Base-by-base conservation (phyloP, 2,113 vertebrate species). In the Crotalus helleri region DNA sequence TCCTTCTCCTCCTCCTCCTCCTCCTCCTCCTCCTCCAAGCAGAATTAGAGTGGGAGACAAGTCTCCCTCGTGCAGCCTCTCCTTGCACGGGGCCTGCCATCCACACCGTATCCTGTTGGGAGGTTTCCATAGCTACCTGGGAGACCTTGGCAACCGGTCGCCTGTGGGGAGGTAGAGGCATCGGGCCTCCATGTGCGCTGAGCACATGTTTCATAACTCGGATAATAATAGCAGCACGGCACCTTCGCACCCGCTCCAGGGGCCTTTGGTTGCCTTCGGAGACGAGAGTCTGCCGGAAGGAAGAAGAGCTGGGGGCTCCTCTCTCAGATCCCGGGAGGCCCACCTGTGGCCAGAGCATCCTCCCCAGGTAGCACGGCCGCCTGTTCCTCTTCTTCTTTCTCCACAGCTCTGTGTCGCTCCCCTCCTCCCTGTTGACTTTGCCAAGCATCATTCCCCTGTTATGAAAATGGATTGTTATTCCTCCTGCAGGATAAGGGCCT, bases 81-180 rank as follows among this genome's bases (percentile, higher is more conserved):
- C 94, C 90, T 94, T n/a, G 93, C 94, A 94, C 94, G 94, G 96
- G 95, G 69, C 95, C 93, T 3, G 93, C 95, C 95, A 91, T 94
- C 21, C 13, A 90, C 19, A 7, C 96, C 90, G 95, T 91, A 95
- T 96, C 95, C 96, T 64, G 90, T 94, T 0, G 69, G 93, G 95
- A 95, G 95, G 96, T 97, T 97, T 90, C 96, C 96, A 97, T 97
- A 95, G 96, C 93, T 95, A 96, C 95, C 92, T 85, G 93, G 21
- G 87, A 92, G 93, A 58, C 94, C 93, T 92, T 92, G 92, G 91
- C 74, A 92, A 94, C 91, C 57, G 26, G 92, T 90, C 90, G 54
- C 93, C 93, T 29, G 12, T 57, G 87, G 26, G 91, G 49, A 89
- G n/a, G 0, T 51, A 90, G 92, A 96, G 57, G 51, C 86, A 81